Evolutionary conservation across 2,888 invertebrate species (phyloP), one percentile per base, ranked within the genome.

Genomic region (Pristionchus entomophagus): DNA sequence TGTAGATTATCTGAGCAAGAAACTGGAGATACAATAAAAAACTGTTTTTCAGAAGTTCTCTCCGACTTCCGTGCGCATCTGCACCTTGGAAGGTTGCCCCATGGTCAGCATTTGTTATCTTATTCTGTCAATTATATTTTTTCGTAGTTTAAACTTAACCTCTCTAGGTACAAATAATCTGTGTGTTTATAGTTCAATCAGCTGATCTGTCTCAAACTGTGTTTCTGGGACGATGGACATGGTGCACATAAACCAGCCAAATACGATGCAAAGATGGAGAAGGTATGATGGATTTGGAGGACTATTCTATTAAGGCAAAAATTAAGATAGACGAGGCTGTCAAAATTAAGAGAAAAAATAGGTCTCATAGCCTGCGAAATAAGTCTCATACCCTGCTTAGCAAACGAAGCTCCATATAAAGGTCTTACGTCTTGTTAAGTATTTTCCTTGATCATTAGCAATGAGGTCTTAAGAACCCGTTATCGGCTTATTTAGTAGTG

Each of bases 31-130:
- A n/a, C n/a, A n/a, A n/a, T n/a, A n/a, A n/a, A n/a, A n/a, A n/a
- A n/a, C n/a, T n/a, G n/a, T n/a, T n/a, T n/a, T 82, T 56, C 59
- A 82, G 82, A 82, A 82, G 56, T 82, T 56, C 29, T 41, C 59
- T n/a, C 82, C 38, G 10, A 56, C 14, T 35, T 10, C 56, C 12
- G 59, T 82, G 35, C 56, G 82, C 49, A 29, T 49, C 8, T 82
- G 82, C 41, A 26, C 38, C 3, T 22, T 22, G 32, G 41, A 82
- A n/a, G 82, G n/a, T 17, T 82, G 82, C 59, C 22, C 56, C 14
- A 56, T 45, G 56, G 82, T 82, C 35, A 38, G 53, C 4, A 32
- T 19, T 56, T 5, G 29, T 1, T 6, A 32, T 26, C 2, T 6
- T 45, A 51, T 12, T 5, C 19, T 32, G 69, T 22, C 65, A 14